A percentile compares a stretch with the other conserved stretches of the same genome.
Conservation (phyloP, 92 coral and sea anemone species). For the Porites cylindrica region DNA sequence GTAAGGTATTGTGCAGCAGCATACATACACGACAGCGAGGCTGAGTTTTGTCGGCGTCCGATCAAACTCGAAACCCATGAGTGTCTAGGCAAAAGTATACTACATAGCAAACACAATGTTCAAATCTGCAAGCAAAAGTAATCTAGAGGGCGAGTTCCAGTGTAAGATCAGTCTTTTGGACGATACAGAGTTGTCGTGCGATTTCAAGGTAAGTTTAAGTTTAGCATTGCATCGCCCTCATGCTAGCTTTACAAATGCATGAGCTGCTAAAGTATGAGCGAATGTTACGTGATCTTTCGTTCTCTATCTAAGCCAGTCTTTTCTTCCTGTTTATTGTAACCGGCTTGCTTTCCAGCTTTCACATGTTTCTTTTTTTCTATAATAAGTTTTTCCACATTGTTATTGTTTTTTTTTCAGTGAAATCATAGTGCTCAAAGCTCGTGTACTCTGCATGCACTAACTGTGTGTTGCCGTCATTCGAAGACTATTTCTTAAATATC, state of each 20-base stretch:
- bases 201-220: slow-evolving; percentile 88
- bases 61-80: slow-evolving; percentile 27
- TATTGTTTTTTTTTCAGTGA: slow-evolving; percentile 8
- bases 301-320: background rate
- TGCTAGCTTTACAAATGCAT: background rate
- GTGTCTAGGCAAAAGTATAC: slow-evolving; percentile 1
- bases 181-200: slow-evolving; percentile 98
- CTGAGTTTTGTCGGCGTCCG: slow-evolving; percentile 39
- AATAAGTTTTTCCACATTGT: background rate
- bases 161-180: slow-evolving; percentile 95
- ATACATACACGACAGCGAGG: slow-evolving; percentile 38
- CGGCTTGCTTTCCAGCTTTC: background rate
- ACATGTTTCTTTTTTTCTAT: background rate
- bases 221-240: background rate
- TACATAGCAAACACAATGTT: slow-evolving; percentile 61
- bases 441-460: too few relatives aligned
- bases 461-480: background rate
- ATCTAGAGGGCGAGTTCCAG: slow-evolving; percentile 93
- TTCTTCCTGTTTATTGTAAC: background rate
- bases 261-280: background rate
- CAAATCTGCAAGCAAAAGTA: slow-evolving; percentile 84
- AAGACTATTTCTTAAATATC: background rate
- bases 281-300: background rate
- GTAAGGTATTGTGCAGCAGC: background rate
- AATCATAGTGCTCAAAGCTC: slow-evolving; percentile 9